phyloP scores from a whole-genome alignment of 2,113 vertebrate species.

The Ophiodon elongatus region DNA sequence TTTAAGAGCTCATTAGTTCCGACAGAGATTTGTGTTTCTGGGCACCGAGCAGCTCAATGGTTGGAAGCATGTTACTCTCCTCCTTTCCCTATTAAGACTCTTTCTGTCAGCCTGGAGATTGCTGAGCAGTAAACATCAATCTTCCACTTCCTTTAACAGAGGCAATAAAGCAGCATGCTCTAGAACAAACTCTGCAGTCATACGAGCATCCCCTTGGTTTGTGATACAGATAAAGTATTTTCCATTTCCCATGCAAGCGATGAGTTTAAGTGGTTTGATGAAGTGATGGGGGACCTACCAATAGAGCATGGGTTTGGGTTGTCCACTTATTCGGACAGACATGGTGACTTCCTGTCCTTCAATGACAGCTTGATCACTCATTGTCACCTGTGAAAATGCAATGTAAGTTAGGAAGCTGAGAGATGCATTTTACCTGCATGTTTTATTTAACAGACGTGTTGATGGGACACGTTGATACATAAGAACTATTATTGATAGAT shows the following conservation, averaged over 20 bases:
- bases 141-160: slow-evolving; percentile 25
- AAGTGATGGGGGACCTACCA: slow-evolving; percentile 86
- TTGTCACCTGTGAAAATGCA: slow-evolving; percentile 83
- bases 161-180: slow-evolving; percentile 24
- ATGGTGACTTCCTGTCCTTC: slow-evolving; percentile 95
- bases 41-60: background rate
- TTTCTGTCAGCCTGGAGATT: background rate
- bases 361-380: slow-evolving; percentile 90
- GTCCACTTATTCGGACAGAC: slow-evolving; percentile 90
- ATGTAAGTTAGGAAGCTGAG: slow-evolving; percentile 38
- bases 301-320: slow-evolving; percentile 97
- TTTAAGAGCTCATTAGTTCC: slow-evolving; percentile 29
- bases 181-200: slow-evolving; percentile 2
- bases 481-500: slow-evolving; percentile 10
- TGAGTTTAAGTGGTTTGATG: slow-evolving; percentile 11
- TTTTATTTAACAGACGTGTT: slow-evolving; percentile 19
- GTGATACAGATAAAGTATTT: slow-evolving; percentile 1
- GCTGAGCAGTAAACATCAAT: slow-evolving; percentile 20
- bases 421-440: slow-evolving; percentile 24
- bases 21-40: slow-evolving; percentile 25
- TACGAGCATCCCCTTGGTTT: background rate
- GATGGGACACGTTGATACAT: slow-evolving; percentile 21
- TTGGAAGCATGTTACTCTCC: background rate
- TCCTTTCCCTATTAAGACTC: background rate
- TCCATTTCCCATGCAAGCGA: background rate